Evolutionary conservation across 2,888 invertebrate species (phyloP).

Genomic region (Sympetrum striolatum): DNA sequence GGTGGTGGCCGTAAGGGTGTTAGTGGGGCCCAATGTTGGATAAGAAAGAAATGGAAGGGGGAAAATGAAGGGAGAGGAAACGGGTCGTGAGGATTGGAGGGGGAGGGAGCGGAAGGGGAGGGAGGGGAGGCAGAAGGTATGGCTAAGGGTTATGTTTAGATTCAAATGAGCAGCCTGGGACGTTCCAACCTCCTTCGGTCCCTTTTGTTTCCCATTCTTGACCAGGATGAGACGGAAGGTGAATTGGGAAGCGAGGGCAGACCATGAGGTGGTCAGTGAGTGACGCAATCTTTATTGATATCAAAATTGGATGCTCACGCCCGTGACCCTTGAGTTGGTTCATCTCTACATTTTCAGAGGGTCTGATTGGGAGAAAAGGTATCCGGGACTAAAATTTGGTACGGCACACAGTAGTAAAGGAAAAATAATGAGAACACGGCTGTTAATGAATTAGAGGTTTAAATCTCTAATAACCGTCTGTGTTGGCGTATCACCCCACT

Average conservation of each 20-base stretch:
- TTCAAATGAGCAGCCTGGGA: constrained; percentile 37
- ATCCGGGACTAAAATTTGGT: too few species aligned
- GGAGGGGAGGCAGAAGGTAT: background rate
- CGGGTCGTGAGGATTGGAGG: background rate
- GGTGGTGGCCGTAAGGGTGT: background rate
- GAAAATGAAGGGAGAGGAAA: background rate
- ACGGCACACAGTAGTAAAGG: too few species aligned
- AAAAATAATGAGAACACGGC: too few species aligned
- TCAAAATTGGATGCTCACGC: too few species aligned
- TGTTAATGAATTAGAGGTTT: too few species aligned
- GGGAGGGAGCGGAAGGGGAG: background rate
- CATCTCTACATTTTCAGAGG: too few species aligned
- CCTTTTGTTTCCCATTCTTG: constrained; percentile 11
- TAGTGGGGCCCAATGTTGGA: background rate
- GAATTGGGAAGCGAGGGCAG: too few species aligned
- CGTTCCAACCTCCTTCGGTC: background rate
- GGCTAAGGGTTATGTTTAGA: constrained; percentile 41
- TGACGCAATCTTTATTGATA: background rate
- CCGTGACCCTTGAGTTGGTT: too few species aligned
- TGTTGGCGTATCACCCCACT: too few species aligned
- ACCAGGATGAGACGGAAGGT: background rate
- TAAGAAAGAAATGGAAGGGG: constrained; percentile 10
- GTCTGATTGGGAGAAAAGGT: too few species aligned
- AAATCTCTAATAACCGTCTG: too few species aligned
- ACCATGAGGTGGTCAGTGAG: background rate